Evolutionary conservation across 1,140 invertebrate species (phyloP).

Genomic region (Lysiphlebus fabarum): DNA sequence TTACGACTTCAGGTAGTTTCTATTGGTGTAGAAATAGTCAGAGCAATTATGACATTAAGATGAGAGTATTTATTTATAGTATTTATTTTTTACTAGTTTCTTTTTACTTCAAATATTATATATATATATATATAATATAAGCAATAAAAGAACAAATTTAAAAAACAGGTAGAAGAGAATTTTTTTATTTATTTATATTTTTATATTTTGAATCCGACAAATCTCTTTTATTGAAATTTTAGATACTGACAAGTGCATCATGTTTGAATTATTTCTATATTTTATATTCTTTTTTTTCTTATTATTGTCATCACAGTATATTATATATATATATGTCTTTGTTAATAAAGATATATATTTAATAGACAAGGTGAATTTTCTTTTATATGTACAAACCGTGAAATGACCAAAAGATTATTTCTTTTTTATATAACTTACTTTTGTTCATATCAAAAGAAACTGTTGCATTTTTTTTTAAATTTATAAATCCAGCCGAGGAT

Average conservation of each 20-base stretch:
- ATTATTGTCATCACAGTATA: conserved; percentile 10
- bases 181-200: background rate
- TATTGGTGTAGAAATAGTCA: no score
- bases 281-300: background rate
- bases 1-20: no score
- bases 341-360: no score
- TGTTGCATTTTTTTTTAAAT: background rate
- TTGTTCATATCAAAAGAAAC: background rate
- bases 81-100: background rate
- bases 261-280: conserved; percentile 6
- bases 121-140: no score
- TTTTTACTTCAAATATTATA: background rate
- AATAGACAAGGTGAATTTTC: background rate
- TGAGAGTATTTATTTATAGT: no score
- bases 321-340: background rate
- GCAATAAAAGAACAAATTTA: background rate
- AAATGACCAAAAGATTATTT: conserved; percentile 12
- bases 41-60: no score
- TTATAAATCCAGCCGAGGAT: background rate
- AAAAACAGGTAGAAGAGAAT: conserved; percentile 22
- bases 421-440: background rate
- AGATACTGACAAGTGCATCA: conserved; percentile 26
- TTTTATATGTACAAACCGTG: conserved; percentile 9
- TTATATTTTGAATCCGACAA: conserved; percentile 21
- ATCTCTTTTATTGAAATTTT: conserved; percentile 23